Base-by-base conservation (phyloP, 1,140 invertebrate genomes). In the Dolichoris vasculosae region DNA sequence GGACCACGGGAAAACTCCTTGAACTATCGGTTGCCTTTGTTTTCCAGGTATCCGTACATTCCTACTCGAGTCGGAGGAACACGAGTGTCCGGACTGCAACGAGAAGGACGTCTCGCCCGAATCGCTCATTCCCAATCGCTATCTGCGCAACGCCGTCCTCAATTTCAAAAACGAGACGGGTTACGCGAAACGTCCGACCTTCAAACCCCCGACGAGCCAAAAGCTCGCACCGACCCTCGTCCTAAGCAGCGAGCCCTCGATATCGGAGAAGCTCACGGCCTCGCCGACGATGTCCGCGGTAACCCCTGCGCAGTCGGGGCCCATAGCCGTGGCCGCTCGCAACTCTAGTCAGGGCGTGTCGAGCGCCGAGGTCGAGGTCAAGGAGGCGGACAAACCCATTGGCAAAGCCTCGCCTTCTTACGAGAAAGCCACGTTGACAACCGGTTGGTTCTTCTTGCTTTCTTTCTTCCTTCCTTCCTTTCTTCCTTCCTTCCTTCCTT, bases 41-140 rank as follows among this genome's bases (percentile, higher is more conserved):
- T 88, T 89, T 89, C 30, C 85, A 98, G 97, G 97, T 95, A 97
- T 99, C 79, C 95, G 98, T 83, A 97, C 96, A 83, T 96, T 96
- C 80, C 93, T 99, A 30, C 90, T 99, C 67, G 98, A 99, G 90
- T 98, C 97, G 1, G 98, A 99, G 89, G 97, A 98, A 83, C 97
- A 98, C 88, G 96, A 98, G 90, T 99, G 98, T 93, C 98, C 98
- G 15, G 96, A 97, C 90, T 99, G 98, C 92, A 96, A 97, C 67
- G 97, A 98, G 91, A 97, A 97, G 89, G 97, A 98, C 90, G 97
- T 99, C 78, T 98, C 97, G 0, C 98, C 98, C 0, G 97, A 97
- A 80, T 97, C 97, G 8, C 94, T 99, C 23, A 98, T 99, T 87
- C 98, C 98, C 0, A 99, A 99, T 91, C 94, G 97, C 78, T 98